Evolutionary conservation across 2,888 invertebrate species (phyloP).

Genomic region (Spisula subtruncata): DNA sequence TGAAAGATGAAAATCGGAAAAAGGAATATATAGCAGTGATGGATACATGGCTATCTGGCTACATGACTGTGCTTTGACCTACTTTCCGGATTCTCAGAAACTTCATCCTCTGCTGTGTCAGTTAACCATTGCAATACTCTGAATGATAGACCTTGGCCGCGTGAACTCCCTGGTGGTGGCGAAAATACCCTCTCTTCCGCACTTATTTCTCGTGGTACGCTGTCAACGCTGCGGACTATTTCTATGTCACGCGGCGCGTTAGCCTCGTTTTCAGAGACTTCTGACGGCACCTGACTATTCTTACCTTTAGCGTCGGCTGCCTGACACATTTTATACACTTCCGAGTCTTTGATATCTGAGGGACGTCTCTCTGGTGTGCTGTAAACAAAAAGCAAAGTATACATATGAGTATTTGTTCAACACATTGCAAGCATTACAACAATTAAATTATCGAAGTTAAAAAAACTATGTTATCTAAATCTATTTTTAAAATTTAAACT

Average conservation of each 20-base stretch:
- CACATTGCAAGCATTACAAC: too few relatives aligned
- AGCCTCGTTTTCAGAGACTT: conserved; percentile 55
- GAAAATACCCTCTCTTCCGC: conserved; percentile 38
- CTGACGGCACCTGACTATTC: conserved; percentile 57
- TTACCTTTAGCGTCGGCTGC: conserved; percentile 82
- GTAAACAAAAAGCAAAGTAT: conserved; percentile 34
- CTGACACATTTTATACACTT: conserved; percentile 84
- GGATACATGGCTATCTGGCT: conserved; percentile 12
- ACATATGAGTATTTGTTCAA: too few relatives aligned
- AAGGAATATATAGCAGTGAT: not conserved
- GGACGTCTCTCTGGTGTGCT: conserved; percentile 73
- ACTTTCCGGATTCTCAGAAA: conserved; percentile 64
- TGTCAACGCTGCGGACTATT: conserved; percentile 49
- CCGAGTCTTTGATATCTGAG: conserved; percentile 82
- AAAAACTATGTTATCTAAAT: too few relatives aligned
- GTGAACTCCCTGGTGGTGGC: conserved; percentile 61
- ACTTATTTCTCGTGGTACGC: conserved; percentile 35
- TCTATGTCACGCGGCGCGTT: conserved; percentile 56
- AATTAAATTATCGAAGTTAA: too few relatives aligned
- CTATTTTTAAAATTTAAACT: too few relatives aligned
- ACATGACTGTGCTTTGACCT: conserved; percentile 55
- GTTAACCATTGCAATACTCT: conserved; percentile 84
- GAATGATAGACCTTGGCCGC: conserved; percentile 83
- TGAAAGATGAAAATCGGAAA: not conserved
- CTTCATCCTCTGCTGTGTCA: conserved; percentile 77